Percentiles rank a stretch among this genome's conserved stretches.
Evolutionary conservation across 2,888 invertebrate genomes (phyloP).

Genomic region (Zygaena filipendulae): DNA sequence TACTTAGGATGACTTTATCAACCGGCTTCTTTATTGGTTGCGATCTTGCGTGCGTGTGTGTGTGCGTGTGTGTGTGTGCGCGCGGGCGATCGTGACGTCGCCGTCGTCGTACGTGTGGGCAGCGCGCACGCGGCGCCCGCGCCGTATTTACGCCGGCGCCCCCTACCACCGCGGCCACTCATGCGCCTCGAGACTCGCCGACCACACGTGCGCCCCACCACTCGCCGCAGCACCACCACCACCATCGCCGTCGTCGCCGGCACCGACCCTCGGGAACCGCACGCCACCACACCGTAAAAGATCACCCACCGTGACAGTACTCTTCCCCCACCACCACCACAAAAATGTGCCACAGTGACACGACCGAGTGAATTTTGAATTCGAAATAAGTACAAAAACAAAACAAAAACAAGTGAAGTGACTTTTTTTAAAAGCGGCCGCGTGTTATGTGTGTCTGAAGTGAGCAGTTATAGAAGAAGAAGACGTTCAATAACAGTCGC

Average conservation of each 20-base stretch:
- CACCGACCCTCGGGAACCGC: slow-evolving; percentile 39
- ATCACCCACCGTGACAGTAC: slow-evolving; percentile 31
- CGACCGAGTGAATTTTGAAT: slow-evolving; percentile 48
- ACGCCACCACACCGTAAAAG: slow-evolving; percentile 19
- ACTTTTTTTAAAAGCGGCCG: slow-evolving; percentile 38
- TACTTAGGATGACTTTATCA: too few species aligned
- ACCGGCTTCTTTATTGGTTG: too few species aligned
- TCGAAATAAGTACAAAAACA: slow-evolving; percentile 25
- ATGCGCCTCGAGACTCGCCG: slow-evolving; percentile 58
- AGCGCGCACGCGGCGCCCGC: slow-evolving; percentile 50
- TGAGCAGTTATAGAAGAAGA: slow-evolving; percentile 34
- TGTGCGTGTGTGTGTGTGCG: slow-evolving; percentile 28
- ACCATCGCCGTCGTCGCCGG: slow-evolving; percentile 32
- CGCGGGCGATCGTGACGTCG: slow-evolving; percentile 42
- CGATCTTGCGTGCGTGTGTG: too few species aligned
- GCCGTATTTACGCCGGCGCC: slow-evolving; percentile 62
- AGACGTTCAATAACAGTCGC: slow-evolving; percentile 50
- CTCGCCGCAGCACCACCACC: slow-evolving; percentile 14
- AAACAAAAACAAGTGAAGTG: slow-evolving; percentile 40
- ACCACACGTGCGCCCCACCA: slow-evolving; percentile 60
- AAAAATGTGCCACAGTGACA: slow-evolving; percentile 58
- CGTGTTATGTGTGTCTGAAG: slow-evolving; percentile 60
- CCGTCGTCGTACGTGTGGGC: slow-evolving; percentile 39
- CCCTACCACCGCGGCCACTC: slow-evolving; percentile 64
- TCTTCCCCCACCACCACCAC: too few species aligned